phyloP scores from a whole-genome alignment of 2,888 invertebrate genomes.

The Platerodrilus igneus region DNA sequence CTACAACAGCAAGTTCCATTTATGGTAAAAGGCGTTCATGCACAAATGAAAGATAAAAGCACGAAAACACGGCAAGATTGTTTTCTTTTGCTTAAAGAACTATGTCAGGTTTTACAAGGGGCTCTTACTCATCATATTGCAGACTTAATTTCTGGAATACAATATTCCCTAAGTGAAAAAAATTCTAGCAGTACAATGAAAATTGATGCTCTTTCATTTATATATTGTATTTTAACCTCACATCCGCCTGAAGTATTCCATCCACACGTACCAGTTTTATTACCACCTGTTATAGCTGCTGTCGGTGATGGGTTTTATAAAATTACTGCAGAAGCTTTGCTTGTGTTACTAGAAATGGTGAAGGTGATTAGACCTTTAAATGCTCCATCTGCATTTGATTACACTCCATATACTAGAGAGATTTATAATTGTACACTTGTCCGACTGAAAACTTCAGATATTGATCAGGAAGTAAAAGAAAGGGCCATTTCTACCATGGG shows the following conservation, averaged over 20 bases:
- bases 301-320: constrained; percentile 98
- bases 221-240: constrained; percentile 75
- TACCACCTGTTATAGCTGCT: constrained; percentile 81
- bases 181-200: constrained; percentile 96
- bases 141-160: constrained; percentile 81
- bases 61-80: constrained; percentile 89
- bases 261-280: constrained; percentile 69
- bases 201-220: constrained; percentile 92
- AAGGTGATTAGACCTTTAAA: constrained; percentile 87
- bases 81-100: constrained; percentile 83
- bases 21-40: constrained; percentile 85
- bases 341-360: constrained; percentile 89
- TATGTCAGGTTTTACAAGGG: constrained; percentile 84
- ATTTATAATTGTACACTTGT: constrained; percentile 82
- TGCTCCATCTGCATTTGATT: constrained; percentile 60
- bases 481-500: constrained; percentile 96
- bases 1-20: constrained; percentile 62
- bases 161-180: constrained; percentile 85
- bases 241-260: constrained; percentile 78
- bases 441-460: constrained; percentile 88
- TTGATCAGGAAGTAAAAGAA: constrained; percentile 99
- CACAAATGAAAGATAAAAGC: constrained; percentile 79
- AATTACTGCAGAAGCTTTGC: constrained; percentile 92
- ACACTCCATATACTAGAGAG: constrained; percentile 70
- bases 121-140: constrained; percentile 72